Conservation (phyloP, 2,797 vertebrate species). For the Hipposideros larvatus region DNA sequence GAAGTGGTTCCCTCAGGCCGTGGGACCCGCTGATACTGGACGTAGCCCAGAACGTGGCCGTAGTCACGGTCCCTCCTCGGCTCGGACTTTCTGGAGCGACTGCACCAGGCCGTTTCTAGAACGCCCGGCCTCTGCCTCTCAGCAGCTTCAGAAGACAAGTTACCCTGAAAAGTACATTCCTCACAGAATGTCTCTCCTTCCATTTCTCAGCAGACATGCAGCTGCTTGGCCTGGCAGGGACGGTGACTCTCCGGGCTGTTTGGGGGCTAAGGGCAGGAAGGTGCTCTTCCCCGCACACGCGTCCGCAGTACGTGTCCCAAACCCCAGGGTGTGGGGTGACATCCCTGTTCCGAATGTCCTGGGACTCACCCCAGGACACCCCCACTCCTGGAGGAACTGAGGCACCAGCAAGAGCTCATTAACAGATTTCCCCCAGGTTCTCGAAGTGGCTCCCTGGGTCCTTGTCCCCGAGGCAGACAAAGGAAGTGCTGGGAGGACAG, state of each 20-base stretch:
- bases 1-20: too few species aligned
- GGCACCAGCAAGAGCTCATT: background rate
- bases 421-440: too few species aligned
- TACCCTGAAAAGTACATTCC: background rate
- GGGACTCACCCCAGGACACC: background rate
- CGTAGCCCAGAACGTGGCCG: accelerated
- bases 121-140: background rate
- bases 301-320: background rate
- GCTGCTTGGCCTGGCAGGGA: background rate
- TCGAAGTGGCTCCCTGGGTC: accelerated
- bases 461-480: background rate
- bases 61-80: background rate
- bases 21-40: background rate
- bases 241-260: background rate
- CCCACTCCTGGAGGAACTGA: background rate
- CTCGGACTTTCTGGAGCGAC: accelerated
- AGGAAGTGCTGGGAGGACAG: background rate
- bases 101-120: background rate
- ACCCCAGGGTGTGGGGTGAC: background rate
- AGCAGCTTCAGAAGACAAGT: background rate
- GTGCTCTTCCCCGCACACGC: too few species aligned
- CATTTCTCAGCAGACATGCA: background rate
- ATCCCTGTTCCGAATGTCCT: background rate
- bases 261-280: background rate
- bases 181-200: background rate